Conservation (phyloP, 2,797 vertebrate genomes). For the Leucoraja ocellata region DNA sequence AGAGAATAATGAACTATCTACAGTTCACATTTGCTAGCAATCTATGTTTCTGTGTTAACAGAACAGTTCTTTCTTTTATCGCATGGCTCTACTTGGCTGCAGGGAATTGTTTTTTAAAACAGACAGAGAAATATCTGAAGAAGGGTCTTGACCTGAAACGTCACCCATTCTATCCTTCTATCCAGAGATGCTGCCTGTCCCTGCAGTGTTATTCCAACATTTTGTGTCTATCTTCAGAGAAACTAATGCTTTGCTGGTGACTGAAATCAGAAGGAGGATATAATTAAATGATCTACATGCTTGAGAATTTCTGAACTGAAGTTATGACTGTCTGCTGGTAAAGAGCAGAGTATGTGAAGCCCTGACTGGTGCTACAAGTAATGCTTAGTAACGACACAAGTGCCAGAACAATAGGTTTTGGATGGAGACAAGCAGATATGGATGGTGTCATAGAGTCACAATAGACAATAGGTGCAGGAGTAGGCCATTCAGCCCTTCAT, state of each 20-base stretch:
- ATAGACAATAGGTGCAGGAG: no score
- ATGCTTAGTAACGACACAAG: background rate
- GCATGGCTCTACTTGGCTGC: background rate
- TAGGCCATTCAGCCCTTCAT: no score
- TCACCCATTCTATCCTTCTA: no score
- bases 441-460: no score
- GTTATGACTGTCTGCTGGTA: background rate
- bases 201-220: no score
- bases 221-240: no score
- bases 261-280: background rate
- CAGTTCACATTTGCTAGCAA: background rate
- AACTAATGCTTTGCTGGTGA: background rate
- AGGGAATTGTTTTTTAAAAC: background rate
- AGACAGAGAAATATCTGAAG: background rate
- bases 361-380: background rate
- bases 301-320: constrained; percentile 1
- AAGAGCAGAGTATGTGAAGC: background rate
- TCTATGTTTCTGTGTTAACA: background rate
- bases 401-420: background rate
- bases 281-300: background rate
- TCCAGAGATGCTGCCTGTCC: no score
- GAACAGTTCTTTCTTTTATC: background rate
- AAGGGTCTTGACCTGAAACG: no score
- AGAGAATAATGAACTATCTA: background rate
- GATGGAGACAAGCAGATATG: background rate